These are phyloP conservation scores for Podiceps cristatus DNA, from an alignment of 2,113 vertebrate species.

Conservation along the genomic window DNA sequence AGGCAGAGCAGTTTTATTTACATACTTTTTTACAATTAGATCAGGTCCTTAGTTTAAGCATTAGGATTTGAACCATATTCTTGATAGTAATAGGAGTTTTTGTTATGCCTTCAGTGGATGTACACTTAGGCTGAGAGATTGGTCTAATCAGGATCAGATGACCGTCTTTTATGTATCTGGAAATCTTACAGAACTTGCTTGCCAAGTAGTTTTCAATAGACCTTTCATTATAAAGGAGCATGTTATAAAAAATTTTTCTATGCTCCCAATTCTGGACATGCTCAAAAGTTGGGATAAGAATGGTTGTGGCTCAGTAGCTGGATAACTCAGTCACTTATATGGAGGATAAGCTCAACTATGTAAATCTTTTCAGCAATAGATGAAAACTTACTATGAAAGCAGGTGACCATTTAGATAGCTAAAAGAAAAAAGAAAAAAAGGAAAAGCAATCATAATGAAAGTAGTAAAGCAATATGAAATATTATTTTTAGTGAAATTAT, in stretches of 20 bases:
- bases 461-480: neutral
- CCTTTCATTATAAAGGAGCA: neutral
- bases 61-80: neutral
- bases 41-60: neutral
- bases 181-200: constrained; percentile 17
- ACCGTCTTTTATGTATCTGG: neutral
- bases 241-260: neutral
- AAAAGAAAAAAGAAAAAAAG: neutral
- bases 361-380: neutral
- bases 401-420: neutral
- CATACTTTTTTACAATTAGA: neutral
- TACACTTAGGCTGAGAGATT: neutral
- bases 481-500: neutral
- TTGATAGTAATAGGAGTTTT: neutral
- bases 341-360: neutral
- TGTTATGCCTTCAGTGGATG: neutral
- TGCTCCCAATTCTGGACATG: neutral
- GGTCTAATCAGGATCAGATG: neutral
- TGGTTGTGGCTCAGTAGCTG: neutral
- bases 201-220: constrained; percentile 39
- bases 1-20: neutral
- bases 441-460: neutral
- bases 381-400: neutral
- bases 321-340: neutral
- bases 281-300: neutral